Base-by-base conservation (phyloP, 2,113 vertebrate genomes). In the Rhinichthys klamathensis region DNA sequence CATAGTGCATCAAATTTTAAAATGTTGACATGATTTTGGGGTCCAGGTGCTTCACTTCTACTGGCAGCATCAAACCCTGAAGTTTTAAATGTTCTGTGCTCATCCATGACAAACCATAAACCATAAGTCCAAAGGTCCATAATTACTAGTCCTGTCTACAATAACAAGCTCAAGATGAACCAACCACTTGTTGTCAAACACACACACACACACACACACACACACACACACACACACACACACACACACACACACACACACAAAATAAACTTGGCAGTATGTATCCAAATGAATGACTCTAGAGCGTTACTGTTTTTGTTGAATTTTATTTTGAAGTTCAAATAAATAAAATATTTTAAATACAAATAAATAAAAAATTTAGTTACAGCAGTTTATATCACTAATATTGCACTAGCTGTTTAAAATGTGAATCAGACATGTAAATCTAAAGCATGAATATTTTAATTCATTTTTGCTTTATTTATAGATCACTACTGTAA, bases 151-250 rank as follows among this genome's bases (percentile, higher is more conserved):
- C 38, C n/a, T 80, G 78, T 80, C 58, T 25, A 46, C 58, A 80
- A 63, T 65, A 80, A 80, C 78, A 63, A 80, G 58, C 44, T 80
- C 35, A 46, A 63, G 58, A 65, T 65, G 58, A 80, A 80, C 78
- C 35, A 80, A 27, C 35, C 25, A 63, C 58, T 80, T 80, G 73
- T 75, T 30, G 15, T 80, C 58, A 25, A 21, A 38, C 13, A 21
- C n/a, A 27, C n/a, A 41, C 35, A 18, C 76, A n/a, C 54, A 56
- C 54, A 56, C 54, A 56, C 54, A 56, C 18, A 18, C 18, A 18
- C 18, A 18, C 54, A 5, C 54, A 2, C 51, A 15, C 51, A 16
- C 51, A 16, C 63, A 46, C 44, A 46, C 44, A 46, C 44, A 46
- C 44, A 46, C 44, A 46, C 44, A 12, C 44, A 49, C 46, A 4